Percentiles rank a stretch among this genome's conserved stretches.
These are phyloP conservation scores for Varroa destructor DNA, from an alignment of 1,140 invertebrate species.

Conservation along the genomic window DNA sequence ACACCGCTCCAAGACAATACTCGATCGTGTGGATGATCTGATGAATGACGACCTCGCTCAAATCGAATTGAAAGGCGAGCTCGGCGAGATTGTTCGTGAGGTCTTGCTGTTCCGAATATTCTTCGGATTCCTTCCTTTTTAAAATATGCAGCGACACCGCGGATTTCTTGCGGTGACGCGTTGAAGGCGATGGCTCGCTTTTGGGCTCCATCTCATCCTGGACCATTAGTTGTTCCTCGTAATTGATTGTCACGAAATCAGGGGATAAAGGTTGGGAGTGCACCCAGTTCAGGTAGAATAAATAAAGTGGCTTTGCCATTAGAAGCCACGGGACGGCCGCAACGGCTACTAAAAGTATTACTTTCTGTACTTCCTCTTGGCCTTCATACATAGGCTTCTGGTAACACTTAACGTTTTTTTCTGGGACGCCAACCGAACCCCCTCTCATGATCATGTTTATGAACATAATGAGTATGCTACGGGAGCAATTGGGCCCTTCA, in stretches of 20 bases:
- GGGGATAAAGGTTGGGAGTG: background rate
- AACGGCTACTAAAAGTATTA: slow-evolving; percentile 57
- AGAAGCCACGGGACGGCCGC: slow-evolving; percentile 79
- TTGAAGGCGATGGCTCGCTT: background rate
- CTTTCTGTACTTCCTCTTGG: slow-evolving; percentile 57
- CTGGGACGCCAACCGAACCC: background rate
- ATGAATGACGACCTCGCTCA: slow-evolving; percentile 76
- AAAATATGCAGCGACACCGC: slow-evolving; percentile 18
- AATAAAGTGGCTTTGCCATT: slow-evolving; percentile 68
- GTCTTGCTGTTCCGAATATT: background rate
- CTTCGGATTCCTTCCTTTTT: background rate
- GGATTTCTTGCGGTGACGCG: slow-evolving; percentile 2
- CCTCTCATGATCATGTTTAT: slow-evolving; percentile 49
- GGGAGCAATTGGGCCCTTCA: slow-evolving; percentile 42
- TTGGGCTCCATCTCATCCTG: background rate
- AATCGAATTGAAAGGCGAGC: slow-evolving; percentile 50
- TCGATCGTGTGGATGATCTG: slow-evolving; percentile 91
- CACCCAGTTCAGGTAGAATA: slow-evolving; percentile 42
- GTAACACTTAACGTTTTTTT: background rate
- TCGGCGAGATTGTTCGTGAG: background rate
- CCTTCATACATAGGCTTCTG: slow-evolving; percentile 30
- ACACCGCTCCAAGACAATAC: slow-evolving; percentile 84
- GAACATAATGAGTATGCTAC: slow-evolving; percentile 48
- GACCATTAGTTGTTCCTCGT: background rate
- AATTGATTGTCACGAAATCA: slow-evolving; percentile 5